These are phyloP conservation scores for Melospiza georgiana DNA, from an alignment of 2,113 vertebrate genomes.

Conservation along the genomic window DNA sequence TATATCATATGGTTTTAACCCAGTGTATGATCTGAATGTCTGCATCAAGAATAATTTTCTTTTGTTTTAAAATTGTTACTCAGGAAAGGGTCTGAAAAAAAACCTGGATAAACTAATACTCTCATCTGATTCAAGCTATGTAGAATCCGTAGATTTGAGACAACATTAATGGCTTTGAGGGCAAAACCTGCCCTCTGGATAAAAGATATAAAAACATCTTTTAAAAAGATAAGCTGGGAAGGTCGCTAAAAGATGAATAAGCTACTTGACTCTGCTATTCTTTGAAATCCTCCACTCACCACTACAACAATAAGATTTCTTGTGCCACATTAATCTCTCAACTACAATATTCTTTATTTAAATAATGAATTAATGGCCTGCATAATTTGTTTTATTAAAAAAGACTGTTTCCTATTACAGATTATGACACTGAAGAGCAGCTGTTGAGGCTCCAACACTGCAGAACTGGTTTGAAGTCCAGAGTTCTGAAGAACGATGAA, in stretches of 20 bases:
- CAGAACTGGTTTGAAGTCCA: not conserved
- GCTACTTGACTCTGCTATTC: not conserved
- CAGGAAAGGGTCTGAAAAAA: not conserved
- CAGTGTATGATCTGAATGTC: not conserved
- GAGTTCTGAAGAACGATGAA: not conserved
- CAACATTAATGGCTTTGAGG: not conserved
- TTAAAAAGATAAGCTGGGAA: not conserved
- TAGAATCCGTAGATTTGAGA: not conserved
- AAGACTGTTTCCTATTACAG: not conserved
- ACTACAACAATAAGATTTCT: not conserved
- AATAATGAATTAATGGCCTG: not conserved
- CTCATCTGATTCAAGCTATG: not conserved
- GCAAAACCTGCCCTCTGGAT: not conserved
- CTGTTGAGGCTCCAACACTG: not conserved
- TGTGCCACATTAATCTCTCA: not conserved
- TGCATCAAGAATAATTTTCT: not conserved
- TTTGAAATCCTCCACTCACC: not conserved
- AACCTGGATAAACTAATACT: not conserved
- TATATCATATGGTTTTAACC: not conserved
- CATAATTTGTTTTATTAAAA: not conserved
- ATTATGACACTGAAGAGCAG: not conserved
- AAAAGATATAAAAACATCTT: not conserved
- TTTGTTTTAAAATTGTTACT: not conserved
- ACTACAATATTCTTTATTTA: not conserved
- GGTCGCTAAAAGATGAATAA: not conserved